These are phyloP conservation scores for Collichthys lucidus DNA, from an alignment of 2,113 vertebrate genomes.

Conservation along the genomic window DNA sequence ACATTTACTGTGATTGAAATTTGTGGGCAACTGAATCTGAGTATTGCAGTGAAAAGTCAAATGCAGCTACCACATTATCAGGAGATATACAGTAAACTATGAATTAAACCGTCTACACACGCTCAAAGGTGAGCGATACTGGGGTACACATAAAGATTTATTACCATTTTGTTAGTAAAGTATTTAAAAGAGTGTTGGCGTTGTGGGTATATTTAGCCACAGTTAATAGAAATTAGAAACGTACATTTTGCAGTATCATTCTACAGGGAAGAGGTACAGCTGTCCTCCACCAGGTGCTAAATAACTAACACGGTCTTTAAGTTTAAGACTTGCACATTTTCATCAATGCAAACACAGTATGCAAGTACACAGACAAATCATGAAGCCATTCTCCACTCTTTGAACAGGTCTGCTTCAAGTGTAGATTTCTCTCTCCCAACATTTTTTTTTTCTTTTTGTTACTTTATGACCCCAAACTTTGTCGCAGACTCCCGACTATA, in stretches of 20 bases:
- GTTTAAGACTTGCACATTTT: conserved; percentile 67
- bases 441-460: neutral
- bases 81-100: conserved; percentile 43
- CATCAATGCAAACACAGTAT: conserved; percentile 77
- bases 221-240: conserved; percentile 31
- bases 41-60: conserved; percentile 43
- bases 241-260: conserved; percentile 56
- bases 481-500: conserved; percentile 21
- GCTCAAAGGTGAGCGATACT: conserved; percentile 39
- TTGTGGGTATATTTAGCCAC: conserved; percentile 32
- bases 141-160: conserved; percentile 29
- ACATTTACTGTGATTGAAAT: conserved; percentile 67
- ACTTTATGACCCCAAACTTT: conserved; percentile 9
- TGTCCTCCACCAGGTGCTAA: conserved; percentile 76
- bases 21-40: conserved; percentile 40
- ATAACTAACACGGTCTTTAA: conserved; percentile 54
- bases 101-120: conserved; percentile 21
- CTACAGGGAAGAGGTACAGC: conserved; percentile 59
- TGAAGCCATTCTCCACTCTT: conserved; percentile 46
- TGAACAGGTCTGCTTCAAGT: conserved; percentile 22
- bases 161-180: conserved; percentile 22
- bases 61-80: conserved; percentile 51
- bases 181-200: conserved; percentile 47
- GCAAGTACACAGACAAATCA: conserved; percentile 71
- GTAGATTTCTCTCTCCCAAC: neutral